These are phyloP conservation scores for Eupithecia dodoneata DNA, from an alignment of 2,888 invertebrate genomes.

Conservation along the genomic window DNA sequence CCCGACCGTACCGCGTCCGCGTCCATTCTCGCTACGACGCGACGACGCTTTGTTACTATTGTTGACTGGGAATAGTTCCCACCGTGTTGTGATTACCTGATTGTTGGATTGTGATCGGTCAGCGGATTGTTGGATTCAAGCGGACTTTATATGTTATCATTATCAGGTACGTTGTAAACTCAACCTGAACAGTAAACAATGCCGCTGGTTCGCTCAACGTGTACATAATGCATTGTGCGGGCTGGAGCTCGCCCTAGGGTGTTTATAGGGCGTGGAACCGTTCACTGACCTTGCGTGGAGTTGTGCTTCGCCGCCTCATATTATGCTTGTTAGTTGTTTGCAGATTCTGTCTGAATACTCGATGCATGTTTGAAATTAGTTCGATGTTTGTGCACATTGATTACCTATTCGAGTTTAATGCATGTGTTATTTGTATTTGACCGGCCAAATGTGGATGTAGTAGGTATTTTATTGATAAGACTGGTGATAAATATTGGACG, in stretches of 20 bases:
- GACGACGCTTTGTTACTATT: constrained; percentile 54
- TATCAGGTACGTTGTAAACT: constrained; percentile 62
- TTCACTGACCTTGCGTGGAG: constrained; percentile 59
- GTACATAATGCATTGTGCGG: constrained; percentile 46
- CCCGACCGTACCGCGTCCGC: constrained; percentile 55
- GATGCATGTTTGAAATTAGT: constrained; percentile 13
- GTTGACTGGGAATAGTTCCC: constrained; percentile 58
- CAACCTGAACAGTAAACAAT: constrained; percentile 64
- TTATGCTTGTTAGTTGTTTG: constrained; percentile 14
- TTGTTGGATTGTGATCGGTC: constrained; percentile 57
- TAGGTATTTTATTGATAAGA: not conserved
- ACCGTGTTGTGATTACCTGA: constrained; percentile 58
- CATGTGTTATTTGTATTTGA: constrained; percentile 1
- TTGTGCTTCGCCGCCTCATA: constrained; percentile 19
- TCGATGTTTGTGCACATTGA: constrained; percentile 9
- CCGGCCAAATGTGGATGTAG: not conserved
- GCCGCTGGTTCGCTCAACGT: constrained; percentile 53
- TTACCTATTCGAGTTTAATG: constrained; percentile 11
- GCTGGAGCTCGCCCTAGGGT: constrained; percentile 50
- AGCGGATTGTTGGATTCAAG: constrained; percentile 58
- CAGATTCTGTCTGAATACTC: not conserved
- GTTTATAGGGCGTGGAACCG: constrained; percentile 55
- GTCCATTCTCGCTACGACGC: constrained; percentile 46
- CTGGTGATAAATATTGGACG: not conserved
- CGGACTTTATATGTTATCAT: constrained; percentile 51